Conservation (phyloP, 2,888 invertebrate genomes). For the Melangyna quadrimaculata region DNA sequence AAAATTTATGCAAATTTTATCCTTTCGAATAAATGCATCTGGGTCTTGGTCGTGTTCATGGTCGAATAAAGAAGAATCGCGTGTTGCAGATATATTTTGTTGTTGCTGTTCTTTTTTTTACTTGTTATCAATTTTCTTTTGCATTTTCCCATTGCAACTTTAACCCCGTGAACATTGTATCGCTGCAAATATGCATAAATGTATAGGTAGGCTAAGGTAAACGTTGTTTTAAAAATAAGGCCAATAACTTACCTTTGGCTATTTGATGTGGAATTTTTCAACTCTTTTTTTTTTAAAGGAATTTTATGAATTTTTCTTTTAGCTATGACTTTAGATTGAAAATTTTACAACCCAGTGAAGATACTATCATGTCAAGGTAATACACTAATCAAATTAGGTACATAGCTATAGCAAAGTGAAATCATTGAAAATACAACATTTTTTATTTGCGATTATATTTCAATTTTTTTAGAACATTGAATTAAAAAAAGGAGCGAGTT, state of each 20-base stretch:
- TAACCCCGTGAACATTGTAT: slow-evolving; percentile 6
- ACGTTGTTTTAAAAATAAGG: not conserved
- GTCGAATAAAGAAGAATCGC: slow-evolving; percentile 44
- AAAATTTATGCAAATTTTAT: slow-evolving; percentile 44
- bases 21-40: slow-evolving; percentile 58
- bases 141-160: slow-evolving; percentile 1
- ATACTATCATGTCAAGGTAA: too few species aligned
- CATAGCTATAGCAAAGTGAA: too few species aligned
- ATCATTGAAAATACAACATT: too few species aligned
- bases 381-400: too few species aligned
- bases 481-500: too few species aligned
- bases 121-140: not conserved
- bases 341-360: too few species aligned
- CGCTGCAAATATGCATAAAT: not conserved
- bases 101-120: not conserved
- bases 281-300: not conserved
- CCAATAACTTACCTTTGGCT: not conserved
- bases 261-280: not conserved
- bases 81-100: slow-evolving; percentile 33
- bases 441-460: too few species aligned
- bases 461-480: too few species aligned
- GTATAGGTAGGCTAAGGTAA: not conserved
- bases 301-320: not conserved
- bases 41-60: slow-evolving; percentile 68
- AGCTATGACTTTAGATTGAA: not conserved